Conservation (phyloP, 2,113 vertebrate genomes). For the Tragelaphus strepsiceros region DNA sequence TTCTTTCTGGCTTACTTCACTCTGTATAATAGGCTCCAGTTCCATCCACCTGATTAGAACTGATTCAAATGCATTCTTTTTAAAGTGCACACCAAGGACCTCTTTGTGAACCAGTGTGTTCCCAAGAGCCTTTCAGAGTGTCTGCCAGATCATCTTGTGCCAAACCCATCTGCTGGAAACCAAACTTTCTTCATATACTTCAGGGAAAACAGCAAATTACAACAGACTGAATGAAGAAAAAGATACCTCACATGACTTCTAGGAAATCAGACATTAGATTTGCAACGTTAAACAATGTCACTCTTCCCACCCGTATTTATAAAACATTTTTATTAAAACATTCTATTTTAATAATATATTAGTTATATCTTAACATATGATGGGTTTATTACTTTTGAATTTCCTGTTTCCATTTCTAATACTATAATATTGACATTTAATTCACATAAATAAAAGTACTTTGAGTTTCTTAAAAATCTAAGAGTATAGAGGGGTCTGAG, state of each 20-base stretch:
- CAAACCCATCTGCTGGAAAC: neutral
- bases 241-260: neutral
- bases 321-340: neutral
- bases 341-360: neutral
- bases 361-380: neutral
- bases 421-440: neutral
- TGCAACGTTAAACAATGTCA: neutral
- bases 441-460: neutral
- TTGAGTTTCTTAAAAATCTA: neutral
- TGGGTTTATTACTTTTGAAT: neutral
- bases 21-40: too few relatives aligned
- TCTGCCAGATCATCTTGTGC: neutral
- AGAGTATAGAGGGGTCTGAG: neutral
- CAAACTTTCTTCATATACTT: neutral
- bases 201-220: neutral
- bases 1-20: too few relatives aligned
- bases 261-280: neutral
- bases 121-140: neutral
- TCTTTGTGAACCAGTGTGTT: neutral
- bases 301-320: neutral
- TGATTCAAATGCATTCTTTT: too few relatives aligned
- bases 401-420: neutral
- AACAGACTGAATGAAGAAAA: neutral
- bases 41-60: too few relatives aligned
- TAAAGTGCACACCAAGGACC: neutral